Evolutionary conservation across 92 coral and sea anemone species (phyloP), one percentile per base, ranked within the genome.

Genomic region (Montipora capitata): DNA sequence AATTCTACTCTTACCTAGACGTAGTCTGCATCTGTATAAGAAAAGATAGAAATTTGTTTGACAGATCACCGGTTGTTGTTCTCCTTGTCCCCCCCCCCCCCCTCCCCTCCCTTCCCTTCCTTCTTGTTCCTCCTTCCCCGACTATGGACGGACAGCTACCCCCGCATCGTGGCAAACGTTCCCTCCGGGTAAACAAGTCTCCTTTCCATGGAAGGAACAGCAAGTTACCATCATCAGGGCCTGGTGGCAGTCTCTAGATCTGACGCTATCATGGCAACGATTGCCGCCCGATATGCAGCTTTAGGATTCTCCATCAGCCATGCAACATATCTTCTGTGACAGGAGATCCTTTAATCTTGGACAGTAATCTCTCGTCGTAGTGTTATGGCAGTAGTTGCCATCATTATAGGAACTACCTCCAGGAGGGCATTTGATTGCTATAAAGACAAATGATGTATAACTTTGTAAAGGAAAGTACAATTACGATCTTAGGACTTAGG

Each of bases 261-360:
- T 17, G 5, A 78, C 71, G 67, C 58, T 8, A 52, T 52, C 83
- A 78, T 4, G 45, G 48, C 83, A 78, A 78, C 70, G 56, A 51
- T 78, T 78, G 4, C 83, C 83, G 10, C 83, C 83, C 16, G 63
- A 59, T 54, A 15, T 35, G 40, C 83, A 78, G 62, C 83, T 58
- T 12, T 71, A 78, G 45, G 71, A 15, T 18, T 78, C 54, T 63
- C 71, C 71, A 18, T 58, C 68, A 27, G 51, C 48, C 51, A 78
- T 41, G 62, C 83, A 78, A 13, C 83, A 78, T 8, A 48, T 27
- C 16, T 42, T 57, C 83, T 16, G 17, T 10, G 70, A 78, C 38
- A 0, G 15, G 43, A 57, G 14, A 78, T 78, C 72, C 38, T 54
- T 16, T 52, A 10, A n/a, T 12, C 83, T 63, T 5, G 83, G 83